These are phyloP conservation scores for Cyanoramphus novaezelandiae DNA, from an alignment of 2,113 vertebrate species.

Conservation along the genomic window DNA sequence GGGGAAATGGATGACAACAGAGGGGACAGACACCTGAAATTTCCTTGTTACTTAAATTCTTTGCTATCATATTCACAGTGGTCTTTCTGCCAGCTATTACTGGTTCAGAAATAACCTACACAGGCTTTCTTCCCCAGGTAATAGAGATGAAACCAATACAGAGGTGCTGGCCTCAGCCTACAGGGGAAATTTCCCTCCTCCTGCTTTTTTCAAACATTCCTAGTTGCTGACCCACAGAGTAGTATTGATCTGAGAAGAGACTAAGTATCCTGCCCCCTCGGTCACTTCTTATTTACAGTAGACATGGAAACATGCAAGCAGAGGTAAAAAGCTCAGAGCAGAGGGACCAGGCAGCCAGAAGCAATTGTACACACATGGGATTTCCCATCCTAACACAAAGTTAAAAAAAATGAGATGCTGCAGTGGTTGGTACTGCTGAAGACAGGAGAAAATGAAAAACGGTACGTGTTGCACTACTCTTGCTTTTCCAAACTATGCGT, in stretches of 20 bases:
- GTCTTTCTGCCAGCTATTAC: background rate
- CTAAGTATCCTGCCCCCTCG: background rate
- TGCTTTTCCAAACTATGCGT: conserved; percentile 10
- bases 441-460: conserved; percentile 53
- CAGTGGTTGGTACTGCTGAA: background rate
- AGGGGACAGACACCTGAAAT: rapidly evolving
- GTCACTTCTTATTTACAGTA: background rate
- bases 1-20: too few relatives aligned
- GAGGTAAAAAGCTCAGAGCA: background rate
- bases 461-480: conserved; percentile 20
- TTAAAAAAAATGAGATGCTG: conserved; percentile 15
- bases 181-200: background rate
- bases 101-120: background rate
- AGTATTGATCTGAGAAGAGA: background rate
- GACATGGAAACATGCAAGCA: background rate
- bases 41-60: background rate
- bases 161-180: background rate
- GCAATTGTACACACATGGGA: background rate
- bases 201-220: background rate
- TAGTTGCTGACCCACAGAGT: background rate
- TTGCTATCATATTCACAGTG: background rate
- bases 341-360: background rate
- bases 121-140: background rate
- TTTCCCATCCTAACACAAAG: conserved; percentile 1
- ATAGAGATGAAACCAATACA: background rate